These are phyloP conservation scores for Chrysodeixis includens DNA, from an alignment of 2,888 invertebrate species.

Conservation along the genomic window DNA sequence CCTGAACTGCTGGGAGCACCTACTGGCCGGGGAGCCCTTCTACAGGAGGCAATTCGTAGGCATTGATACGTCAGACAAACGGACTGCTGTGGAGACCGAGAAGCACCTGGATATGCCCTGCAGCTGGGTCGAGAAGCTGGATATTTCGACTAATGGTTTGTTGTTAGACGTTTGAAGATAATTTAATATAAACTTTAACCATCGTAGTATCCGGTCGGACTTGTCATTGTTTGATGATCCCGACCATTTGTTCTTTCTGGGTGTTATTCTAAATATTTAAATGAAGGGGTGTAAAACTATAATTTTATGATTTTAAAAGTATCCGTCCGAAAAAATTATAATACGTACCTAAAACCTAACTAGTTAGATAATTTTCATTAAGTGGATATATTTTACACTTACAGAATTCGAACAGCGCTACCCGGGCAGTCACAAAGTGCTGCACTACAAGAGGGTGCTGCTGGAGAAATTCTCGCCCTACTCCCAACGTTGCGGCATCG, in stretches of 20 bases:
- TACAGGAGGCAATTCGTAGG: constrained; percentile 86
- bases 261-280: too few relatives aligned
- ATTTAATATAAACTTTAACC: background rate
- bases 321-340: too few relatives aligned
- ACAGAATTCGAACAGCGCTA: constrained; percentile 92
- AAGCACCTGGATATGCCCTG: constrained; percentile 94
- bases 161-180: background rate
- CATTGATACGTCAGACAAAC: constrained; percentile 78
- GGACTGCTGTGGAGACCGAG: constrained; percentile 86
- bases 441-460: constrained; percentile 92
- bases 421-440: constrained; percentile 91
- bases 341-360: background rate
- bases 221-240: too few relatives aligned
- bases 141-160: constrained; percentile 89
- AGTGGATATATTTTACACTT: background rate
- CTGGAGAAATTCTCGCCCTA: constrained; percentile 95
- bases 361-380: background rate
- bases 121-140: constrained; percentile 92
- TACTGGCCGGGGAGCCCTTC: constrained; percentile 92
- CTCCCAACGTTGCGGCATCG: constrained; percentile 92
- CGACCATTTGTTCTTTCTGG: too few relatives aligned
- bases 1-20: constrained; percentile 91
- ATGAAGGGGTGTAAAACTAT: too few relatives aligned
- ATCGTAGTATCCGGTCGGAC: too few relatives aligned
- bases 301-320: too few relatives aligned